phyloP scores from a whole-genome alignment of 2,797 vertebrate genomes.

The Champsocephalus gunnari region DNA sequence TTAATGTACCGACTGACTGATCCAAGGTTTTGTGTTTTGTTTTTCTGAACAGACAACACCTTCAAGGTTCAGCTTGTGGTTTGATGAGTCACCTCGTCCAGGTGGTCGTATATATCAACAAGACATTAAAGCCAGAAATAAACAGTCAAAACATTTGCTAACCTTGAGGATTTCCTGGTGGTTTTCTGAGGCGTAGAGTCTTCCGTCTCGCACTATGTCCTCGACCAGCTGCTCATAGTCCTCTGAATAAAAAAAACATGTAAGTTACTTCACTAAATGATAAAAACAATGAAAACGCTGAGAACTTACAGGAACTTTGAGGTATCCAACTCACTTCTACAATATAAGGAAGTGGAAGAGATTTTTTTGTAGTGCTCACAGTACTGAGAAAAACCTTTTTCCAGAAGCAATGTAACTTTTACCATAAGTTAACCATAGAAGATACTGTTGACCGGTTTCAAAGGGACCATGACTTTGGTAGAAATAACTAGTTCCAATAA shows the following conservation, averaged over 20 bases:
- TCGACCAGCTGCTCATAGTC: conserved; percentile 98
- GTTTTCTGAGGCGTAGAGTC: conserved; percentile 97
- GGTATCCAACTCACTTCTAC: no score
- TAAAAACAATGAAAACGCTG: not conserved
- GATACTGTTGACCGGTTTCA: not conserved
- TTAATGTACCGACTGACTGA: conserved; percentile 19
- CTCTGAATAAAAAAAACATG: conserved; percentile 82
- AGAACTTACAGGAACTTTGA: not conserved
- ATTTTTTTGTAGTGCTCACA: not conserved
- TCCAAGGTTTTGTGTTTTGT: not conserved
- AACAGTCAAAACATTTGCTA: conserved; percentile 35
- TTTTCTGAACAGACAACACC: conserved; percentile 5
- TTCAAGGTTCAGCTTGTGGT: not conserved
- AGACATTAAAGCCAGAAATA: not conserved
- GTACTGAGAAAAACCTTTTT: not conserved
- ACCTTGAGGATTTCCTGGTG: conserved; percentile 99
- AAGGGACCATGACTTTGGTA: not conserved
- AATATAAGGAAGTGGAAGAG: not conserved
- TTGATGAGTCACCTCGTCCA: conserved; percentile 5
- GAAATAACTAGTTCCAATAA: not conserved
- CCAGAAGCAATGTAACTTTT: not conserved
- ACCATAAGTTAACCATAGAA: not conserved
- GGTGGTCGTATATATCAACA: not conserved
- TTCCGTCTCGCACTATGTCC: conserved; percentile 96
- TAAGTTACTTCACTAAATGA: not conserved